These are phyloP conservation scores for Actinia tenebrosa DNA, from an alignment of 64 coral and sea anemone species.

Conservation along the genomic window DNA sequence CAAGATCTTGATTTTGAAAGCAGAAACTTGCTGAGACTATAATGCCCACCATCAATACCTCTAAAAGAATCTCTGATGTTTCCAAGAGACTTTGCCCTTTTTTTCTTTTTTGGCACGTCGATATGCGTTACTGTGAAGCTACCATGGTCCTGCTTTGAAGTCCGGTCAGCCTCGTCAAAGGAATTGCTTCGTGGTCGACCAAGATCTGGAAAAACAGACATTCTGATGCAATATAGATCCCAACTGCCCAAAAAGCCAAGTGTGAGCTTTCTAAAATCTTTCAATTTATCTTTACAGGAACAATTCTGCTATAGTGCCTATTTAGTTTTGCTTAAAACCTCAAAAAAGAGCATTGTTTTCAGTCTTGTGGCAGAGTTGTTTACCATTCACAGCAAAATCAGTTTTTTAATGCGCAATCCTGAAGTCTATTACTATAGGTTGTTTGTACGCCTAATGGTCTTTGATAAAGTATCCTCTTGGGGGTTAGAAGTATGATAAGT, in stretches of 20 bases:
- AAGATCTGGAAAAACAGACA: background rate
- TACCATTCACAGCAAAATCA: background rate
- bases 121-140: constrained; percentile 6
- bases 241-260: background rate
- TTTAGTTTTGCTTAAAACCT: background rate
- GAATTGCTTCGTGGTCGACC: background rate
- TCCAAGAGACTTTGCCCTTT: background rate
- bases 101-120: background rate
- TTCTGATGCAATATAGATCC: background rate
- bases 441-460: background rate
- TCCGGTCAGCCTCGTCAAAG: background rate
- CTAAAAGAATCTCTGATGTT: background rate
- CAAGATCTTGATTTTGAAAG: background rate
- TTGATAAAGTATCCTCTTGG: background rate
- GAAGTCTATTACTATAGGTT: background rate
- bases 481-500: background rate
- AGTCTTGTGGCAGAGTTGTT: background rate
- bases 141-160: constrained; percentile 4
- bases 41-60: background rate
- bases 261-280: too few species aligned
- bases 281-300: too few species aligned
- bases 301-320: too few species aligned
- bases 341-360: background rate
- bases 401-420: background rate
- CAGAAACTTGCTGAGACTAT: background rate